These are phyloP conservation scores for Burhinus bistriatus DNA, from an alignment of 2,113 vertebrate genomes.

Conservation along the genomic window DNA sequence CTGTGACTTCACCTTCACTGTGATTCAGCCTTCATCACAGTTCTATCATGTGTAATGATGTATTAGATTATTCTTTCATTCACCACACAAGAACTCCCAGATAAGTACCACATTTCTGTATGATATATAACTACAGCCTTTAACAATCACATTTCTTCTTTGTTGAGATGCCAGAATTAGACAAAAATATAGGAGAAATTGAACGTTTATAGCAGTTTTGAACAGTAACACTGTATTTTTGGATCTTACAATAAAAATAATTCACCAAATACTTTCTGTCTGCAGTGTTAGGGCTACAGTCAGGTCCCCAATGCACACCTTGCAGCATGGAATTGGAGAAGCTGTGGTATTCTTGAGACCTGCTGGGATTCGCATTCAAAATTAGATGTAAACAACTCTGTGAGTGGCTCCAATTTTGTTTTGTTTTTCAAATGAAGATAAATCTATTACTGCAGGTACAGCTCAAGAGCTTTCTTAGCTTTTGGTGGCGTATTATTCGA, in stretches of 20 bases:
- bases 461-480: neutral
- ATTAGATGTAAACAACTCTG: neutral
- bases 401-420: neutral
- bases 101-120: neutral
- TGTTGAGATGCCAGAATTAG: neutral
- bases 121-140: neutral
- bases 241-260: neutral
- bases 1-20: neutral
- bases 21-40: neutral
- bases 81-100: neutral
- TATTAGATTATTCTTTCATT: neutral
- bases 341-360: rapidly evolving
- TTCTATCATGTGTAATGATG: rapidly evolving
- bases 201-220: neutral
- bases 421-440: neutral
- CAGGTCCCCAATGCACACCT: neutral
- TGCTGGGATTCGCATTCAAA: neutral
- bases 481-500: neutral
- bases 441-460: neutral
- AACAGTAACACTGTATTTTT: neutral
- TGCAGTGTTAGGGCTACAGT: neutral
- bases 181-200: neutral
- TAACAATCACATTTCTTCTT: neutral
- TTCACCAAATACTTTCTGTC: neutral
- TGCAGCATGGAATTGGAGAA: neutral